Evolutionary conservation across 2,888 invertebrate species (phyloP).

Genomic region (Adineta ricciae): DNA sequence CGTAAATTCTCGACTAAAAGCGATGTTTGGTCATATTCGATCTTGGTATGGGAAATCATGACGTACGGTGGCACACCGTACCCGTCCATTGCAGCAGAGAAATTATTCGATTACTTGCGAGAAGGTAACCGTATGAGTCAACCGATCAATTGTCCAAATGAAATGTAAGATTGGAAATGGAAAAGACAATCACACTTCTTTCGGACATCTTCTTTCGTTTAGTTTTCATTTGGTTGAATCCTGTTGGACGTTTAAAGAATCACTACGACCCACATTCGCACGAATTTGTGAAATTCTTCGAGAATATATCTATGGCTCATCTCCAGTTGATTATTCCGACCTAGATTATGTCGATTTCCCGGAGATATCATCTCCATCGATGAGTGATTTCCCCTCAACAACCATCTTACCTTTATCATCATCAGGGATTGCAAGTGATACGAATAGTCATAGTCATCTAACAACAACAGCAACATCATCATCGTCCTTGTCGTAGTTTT

Average conservation of each 20-base stretch:
- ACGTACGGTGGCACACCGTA: constrained; percentile 32
- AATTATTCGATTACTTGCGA: constrained; percentile 33
- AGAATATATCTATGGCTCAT: not conserved
- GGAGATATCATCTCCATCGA: not conserved
- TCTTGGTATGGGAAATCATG: constrained; percentile 33
- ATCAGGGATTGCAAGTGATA: not conserved
- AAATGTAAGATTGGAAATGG: constrained; percentile 13
- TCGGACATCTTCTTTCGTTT: not conserved
- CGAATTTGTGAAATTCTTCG: not conserved
- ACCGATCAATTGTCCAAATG: constrained; percentile 27
- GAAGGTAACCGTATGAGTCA: constrained; percentile 30
- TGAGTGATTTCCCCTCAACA: not conserved
- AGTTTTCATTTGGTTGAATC: constrained; percentile 16
- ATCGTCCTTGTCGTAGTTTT: not conserved
- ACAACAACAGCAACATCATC: not conserved
- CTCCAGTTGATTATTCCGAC: constrained; percentile 9
- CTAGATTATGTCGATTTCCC: constrained; percentile 13
- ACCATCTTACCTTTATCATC: not conserved
- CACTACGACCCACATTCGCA: not conserved
- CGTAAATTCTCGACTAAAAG: constrained; percentile 25
- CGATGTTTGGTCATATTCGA: constrained; percentile 33
- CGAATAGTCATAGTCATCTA: not conserved
- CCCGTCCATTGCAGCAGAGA: constrained; percentile 32
- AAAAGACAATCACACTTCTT: not conserved
- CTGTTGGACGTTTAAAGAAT: constrained; percentile 17